phyloP scores from a whole-genome alignment of 2,888 invertebrate species.

The Cotesia congregata region DNA sequence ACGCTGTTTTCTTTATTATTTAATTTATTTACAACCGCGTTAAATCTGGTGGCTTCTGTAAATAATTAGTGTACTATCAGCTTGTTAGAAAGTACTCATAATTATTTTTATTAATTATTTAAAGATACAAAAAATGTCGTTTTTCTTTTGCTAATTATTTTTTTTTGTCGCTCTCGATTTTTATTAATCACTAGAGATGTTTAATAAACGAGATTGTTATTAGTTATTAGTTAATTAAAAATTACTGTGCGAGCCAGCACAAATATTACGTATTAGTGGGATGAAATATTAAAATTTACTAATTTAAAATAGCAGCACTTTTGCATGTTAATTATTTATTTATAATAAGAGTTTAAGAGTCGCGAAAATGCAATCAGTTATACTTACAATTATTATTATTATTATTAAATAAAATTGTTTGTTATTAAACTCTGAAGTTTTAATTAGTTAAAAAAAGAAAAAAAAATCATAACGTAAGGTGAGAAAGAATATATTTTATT shows the following conservation, averaged over 20 bases:
- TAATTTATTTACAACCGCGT: not conserved
- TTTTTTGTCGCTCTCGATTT: not conserved
- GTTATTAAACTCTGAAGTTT: not conserved
- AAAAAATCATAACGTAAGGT: not conserved
- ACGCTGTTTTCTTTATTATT: not conserved
- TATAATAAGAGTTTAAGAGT: not conserved
- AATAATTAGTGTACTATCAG: constrained; percentile 1
- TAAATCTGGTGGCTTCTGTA: not conserved
- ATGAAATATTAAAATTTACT: not conserved
- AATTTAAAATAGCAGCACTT: not conserved
- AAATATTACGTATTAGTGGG: no score
- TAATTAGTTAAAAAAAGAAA: not conserved
- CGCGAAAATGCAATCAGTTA: constrained; percentile 2
- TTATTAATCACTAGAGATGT: not conserved
- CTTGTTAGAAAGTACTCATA: not conserved
- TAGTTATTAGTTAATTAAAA: not conserved
- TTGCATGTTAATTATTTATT: not conserved
- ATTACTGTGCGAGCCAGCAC: not conserved
- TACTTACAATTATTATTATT: not conserved
- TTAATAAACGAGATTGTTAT: not conserved
- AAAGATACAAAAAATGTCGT: not conserved
- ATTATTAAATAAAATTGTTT: constrained; percentile 3
- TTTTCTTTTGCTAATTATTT: not conserved
- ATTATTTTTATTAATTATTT: not conserved
- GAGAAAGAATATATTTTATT: constrained; percentile 16